Base-by-base conservation (phyloP, 2,888 invertebrate species). In the Drosophila cognata region DNA sequence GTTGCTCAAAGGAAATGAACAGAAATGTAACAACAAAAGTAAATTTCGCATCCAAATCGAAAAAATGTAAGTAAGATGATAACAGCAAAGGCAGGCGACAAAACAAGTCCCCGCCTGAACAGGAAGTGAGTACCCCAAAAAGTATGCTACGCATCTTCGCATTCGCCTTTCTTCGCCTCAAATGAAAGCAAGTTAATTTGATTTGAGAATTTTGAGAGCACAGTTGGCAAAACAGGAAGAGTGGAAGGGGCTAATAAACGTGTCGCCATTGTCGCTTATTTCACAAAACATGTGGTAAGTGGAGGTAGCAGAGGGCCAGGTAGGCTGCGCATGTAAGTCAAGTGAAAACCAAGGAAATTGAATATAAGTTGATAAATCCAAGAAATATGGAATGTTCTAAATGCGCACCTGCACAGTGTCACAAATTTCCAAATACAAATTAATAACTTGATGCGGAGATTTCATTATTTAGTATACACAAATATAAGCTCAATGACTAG, bases 141-240 rank as follows among this genome's bases (percentile, higher is more conserved):
- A 55, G 60, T 67, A 66, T 78, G 64, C 71, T 68, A 75, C 31
- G 60, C 69, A 59, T 56, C 59, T 52, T 50, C 48, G 60, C 55
- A 58, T 56, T 65, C 55, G 65, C 62, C 51, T 69, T 70, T 41
- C 52, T 48, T 62, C 46, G 68, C 56, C 67, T 74, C 76, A 84
- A 88, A 88, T 85, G 85, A 85, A 88, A 85, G 84, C 77, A 80
- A 88, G 88, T 82, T 85, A 88, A 85, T 85, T 85, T 85, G 78
- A 85, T 85, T 85, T 85, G 74, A 71, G 78, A 80, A 80, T 74
- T 81, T 72, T 62, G 71, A 84, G 77, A 78, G 85, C 72, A 51
- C 63, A 67, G 48, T 35, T 65, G 58, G 28, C 53, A 63, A 56
- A 50, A 63, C 66, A 81, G 72, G 81, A 68, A 31, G 59, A 29